phyloP scores from a whole-genome alignment of 2,888 invertebrate species.

The Plebejus anna region DNA sequence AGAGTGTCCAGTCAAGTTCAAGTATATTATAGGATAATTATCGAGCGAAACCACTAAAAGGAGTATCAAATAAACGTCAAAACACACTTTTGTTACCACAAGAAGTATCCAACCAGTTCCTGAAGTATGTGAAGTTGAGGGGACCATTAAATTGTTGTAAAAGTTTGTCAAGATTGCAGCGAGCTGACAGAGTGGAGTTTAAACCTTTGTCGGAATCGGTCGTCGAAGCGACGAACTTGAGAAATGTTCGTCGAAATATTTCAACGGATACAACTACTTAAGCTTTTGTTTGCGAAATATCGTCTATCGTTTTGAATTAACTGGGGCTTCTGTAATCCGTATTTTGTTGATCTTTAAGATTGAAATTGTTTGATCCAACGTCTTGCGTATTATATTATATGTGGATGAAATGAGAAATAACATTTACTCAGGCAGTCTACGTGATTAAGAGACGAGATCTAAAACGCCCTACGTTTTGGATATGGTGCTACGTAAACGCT shows the following conservation, averaged over 20 bases:
- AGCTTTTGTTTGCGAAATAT: constrained; percentile 16
- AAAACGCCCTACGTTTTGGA: no score
- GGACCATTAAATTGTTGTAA: constrained; percentile 11
- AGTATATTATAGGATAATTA: no score
- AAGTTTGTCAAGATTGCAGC: constrained; percentile 11
- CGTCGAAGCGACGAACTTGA: constrained; percentile 17
- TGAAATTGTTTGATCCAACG: background rate
- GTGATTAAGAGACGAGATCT: background rate
- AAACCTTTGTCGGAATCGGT: constrained; percentile 25
- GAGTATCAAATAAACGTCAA: background rate
- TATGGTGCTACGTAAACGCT: no score
- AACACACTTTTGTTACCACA: background rate
- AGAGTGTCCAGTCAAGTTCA: no score
- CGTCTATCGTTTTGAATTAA: constrained; percentile 14
- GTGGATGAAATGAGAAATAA: background rate
- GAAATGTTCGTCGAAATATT: constrained; percentile 8
- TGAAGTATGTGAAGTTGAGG: background rate
- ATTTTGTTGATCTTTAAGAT: background rate
- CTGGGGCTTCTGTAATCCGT: background rate
- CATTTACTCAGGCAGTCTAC: background rate
- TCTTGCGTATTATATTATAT: background rate
- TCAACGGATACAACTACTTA: constrained; percentile 20
- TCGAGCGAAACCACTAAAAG: no score
- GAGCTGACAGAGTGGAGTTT: constrained; percentile 23
- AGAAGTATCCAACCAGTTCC: background rate